A percentile compares a stretch with the other conserved stretches of the same genome.
Conservation (phyloP, 2,113 vertebrate genomes). For the Haemorhous mexicanus region DNA sequence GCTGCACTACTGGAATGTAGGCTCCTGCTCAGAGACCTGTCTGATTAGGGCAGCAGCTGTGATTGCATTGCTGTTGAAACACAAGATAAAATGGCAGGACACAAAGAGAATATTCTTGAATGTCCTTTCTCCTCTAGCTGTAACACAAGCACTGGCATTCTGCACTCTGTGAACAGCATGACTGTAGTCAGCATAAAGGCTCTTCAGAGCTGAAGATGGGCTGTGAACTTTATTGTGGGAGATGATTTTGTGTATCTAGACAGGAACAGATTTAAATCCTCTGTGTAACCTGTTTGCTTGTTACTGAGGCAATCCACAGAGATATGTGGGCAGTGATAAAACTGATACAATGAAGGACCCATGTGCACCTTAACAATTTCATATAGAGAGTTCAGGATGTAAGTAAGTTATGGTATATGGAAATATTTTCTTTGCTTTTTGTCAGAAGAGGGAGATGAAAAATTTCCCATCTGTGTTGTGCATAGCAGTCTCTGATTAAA, state of each 20-base stretch:
- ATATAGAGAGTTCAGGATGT: not conserved
- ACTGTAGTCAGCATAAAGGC: not conserved
- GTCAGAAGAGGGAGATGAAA: not conserved
- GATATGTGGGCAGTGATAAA: not conserved
- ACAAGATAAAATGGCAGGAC: not conserved
- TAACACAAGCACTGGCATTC: not conserved
- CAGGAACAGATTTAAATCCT: not conserved
- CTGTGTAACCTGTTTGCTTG: not conserved
- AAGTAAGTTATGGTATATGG: not conserved
- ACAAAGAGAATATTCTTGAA: not conserved
- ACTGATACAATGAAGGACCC: not conserved
- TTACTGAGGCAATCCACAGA: not conserved
- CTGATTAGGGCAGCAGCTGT: not conserved
- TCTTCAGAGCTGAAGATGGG: not conserved
- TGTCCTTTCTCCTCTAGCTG: not conserved
- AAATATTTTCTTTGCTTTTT: not conserved
- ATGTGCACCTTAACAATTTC: not conserved
- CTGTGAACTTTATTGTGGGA: not conserved
- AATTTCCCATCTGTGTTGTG: not conserved
- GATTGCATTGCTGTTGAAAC: not conserved
- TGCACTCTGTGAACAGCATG: not conserved
- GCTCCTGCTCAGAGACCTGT: not conserved
- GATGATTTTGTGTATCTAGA: not conserved
- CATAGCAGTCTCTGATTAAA: not conserved
- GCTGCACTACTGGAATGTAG: not conserved